Evolutionary conservation across 2,888 invertebrate genomes (phyloP).

Genomic region (Notocelia uddmanniana): DNA sequence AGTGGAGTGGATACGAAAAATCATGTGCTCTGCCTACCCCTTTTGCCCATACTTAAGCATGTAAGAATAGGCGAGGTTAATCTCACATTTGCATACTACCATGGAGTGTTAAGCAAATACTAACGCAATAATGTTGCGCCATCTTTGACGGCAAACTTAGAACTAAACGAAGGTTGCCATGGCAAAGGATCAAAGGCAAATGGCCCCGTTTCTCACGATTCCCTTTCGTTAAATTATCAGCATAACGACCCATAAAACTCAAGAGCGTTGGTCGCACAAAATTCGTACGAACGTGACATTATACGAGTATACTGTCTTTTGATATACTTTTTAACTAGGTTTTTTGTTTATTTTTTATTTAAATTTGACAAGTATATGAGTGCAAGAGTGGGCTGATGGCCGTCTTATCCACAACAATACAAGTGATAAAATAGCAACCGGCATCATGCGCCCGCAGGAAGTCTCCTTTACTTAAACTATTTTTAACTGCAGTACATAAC

Average conservation of each 20-base stretch:
- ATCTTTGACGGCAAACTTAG: constrained; percentile 29
- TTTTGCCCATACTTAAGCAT: no score
- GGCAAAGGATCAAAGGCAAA: constrained; percentile 55
- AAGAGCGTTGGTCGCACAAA: constrained; percentile 67
- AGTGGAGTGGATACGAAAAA: no score
- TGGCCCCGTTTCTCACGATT: constrained; percentile 57
- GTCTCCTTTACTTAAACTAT: not conserved
- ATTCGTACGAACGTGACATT: constrained; percentile 56
- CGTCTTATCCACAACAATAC: no score
- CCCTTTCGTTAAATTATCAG: constrained; percentile 68
- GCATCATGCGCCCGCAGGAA: no score
- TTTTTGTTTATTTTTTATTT: no score
- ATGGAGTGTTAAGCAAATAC: constrained; percentile 18
- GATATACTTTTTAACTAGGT: not conserved
- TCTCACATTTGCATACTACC: constrained; percentile 13
- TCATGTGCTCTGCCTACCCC: no score
- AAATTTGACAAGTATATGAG: no score
- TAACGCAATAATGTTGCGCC: constrained; percentile 19
- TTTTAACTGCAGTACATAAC: not conserved
- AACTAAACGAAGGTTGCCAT: constrained; percentile 51
- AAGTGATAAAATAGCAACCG: no score
- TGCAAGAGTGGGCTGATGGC: no score
- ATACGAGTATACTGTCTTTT: constrained; percentile 21
- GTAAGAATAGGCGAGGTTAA: constrained; percentile 7
- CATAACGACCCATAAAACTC: constrained; percentile 74